Evolutionary conservation across 2,113 vertebrate genomes (phyloP).

Genomic region (Craseonycteris thonglongyai): DNA sequence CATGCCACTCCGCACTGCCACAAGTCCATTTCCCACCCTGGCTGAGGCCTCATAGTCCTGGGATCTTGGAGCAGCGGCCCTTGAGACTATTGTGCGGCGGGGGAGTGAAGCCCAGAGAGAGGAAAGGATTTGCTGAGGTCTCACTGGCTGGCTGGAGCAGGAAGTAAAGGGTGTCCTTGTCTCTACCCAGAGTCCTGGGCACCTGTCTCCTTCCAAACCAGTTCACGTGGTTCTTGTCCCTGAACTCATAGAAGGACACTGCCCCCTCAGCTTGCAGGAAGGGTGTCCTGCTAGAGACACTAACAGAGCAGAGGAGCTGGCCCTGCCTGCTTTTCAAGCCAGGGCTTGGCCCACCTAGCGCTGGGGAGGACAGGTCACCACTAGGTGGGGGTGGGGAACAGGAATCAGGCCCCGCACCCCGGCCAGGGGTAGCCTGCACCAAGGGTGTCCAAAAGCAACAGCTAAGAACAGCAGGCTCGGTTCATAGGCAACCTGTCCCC

Average conservation of each 20-base stretch:
- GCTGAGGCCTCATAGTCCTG: not conserved
- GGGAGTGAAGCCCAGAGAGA: not conserved
- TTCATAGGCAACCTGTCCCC: not conserved
- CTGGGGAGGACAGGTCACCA: not conserved
- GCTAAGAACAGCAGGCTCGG: not conserved
- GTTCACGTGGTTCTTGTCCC: not conserved
- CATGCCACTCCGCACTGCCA: not conserved
- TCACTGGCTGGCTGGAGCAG: not conserved
- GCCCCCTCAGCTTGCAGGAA: not conserved
- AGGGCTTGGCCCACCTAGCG: not conserved
- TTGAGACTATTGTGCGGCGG: fast-evolving
- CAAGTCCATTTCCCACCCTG: not conserved
- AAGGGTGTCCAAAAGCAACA: not conserved
- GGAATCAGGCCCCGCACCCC: not conserved
- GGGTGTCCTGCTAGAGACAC: not conserved
- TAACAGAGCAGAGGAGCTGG: not conserved
- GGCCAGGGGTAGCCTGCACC: not conserved
- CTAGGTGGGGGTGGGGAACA: not conserved
- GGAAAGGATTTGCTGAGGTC: not conserved
- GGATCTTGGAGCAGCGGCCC: not conserved
- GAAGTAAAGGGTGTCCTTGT: not conserved
- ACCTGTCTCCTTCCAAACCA: not conserved
- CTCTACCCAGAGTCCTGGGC: not conserved
- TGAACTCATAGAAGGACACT: not conserved
- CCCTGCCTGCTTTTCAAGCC: not conserved